Conservation (phyloP, 2,888 invertebrate species). For the Neoitamus cyanurus region DNA sequence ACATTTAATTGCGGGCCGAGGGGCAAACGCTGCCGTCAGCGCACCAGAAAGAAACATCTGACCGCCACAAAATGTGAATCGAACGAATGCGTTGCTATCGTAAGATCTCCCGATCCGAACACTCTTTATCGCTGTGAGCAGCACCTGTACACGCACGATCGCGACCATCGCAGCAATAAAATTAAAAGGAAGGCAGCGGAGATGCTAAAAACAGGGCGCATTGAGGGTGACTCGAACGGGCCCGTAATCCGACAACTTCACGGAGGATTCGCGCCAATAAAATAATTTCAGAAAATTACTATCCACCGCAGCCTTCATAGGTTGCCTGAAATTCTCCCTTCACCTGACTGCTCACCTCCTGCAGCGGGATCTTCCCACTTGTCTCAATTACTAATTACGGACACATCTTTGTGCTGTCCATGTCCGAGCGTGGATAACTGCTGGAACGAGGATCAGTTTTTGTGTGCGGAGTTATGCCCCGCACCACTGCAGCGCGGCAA, state of each 20-base stretch:
- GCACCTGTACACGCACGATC: conserved; percentile 53
- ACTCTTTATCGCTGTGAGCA: conserved; percentile 48
- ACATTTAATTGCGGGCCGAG: conserved; percentile 36
- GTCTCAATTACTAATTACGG: conserved; percentile 49
- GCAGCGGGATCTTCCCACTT: conserved; percentile 39
- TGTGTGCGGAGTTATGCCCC: conserved; percentile 22
- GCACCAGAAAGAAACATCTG: conserved; percentile 47
- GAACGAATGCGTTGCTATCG: conserved; percentile 45
- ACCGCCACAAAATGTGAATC: conserved; percentile 50
- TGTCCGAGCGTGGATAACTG: conserved; percentile 37
- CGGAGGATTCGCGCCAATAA: conserved; percentile 27
- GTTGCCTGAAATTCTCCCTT: not conserved
- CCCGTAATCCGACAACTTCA: conserved; percentile 28
- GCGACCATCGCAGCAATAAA: conserved; percentile 32
- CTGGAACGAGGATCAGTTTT: conserved; percentile 5
- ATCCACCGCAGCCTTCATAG: conserved; percentile 13
- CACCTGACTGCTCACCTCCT: conserved; percentile 4
- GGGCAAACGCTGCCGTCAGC: conserved; percentile 4
- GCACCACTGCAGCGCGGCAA: conserved; percentile 20
- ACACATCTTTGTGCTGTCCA: conserved; percentile 39
- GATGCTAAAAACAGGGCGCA: conserved; percentile 23
- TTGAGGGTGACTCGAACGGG: conserved; percentile 35
- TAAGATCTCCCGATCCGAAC: conserved; percentile 46
- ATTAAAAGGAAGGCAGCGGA: not conserved
- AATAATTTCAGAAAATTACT: conserved; percentile 48